These are phyloP conservation scores for Xenops minutus DNA, from an alignment of 2,797 vertebrate genomes.

Conservation along the genomic window DNA sequence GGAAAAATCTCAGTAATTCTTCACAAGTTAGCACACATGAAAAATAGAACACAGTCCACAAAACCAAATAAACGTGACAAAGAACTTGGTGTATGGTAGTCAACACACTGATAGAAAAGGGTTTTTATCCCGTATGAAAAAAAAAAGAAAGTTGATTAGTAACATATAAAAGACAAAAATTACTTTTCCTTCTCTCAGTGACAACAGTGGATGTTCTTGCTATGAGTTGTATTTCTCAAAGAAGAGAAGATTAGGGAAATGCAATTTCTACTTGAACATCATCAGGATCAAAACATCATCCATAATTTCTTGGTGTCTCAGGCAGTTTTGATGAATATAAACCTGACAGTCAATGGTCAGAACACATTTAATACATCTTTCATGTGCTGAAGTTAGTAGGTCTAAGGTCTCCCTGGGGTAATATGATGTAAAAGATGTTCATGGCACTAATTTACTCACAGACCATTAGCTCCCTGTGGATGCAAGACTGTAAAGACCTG, in stretches of 20 bases:
- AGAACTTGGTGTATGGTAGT: not conserved
- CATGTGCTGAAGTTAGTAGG: constrained; percentile 7
- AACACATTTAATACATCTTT: constrained; percentile 54
- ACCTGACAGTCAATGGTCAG: constrained; percentile 61
- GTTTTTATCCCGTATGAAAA: not conserved
- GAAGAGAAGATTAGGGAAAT: not conserved
- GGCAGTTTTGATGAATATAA: constrained; percentile 37
- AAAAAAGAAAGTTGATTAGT: not conserved
- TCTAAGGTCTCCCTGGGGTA: constrained; percentile 37
- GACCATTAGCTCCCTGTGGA: constrained; percentile 44
- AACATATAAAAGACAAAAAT: not conserved
- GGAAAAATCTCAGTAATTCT: constrained; percentile 10
- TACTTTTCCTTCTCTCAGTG: not conserved
- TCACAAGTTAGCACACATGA: not conserved
- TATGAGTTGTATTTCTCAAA: not conserved
- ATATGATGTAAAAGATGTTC: constrained; percentile 47
- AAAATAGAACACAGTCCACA: not conserved
- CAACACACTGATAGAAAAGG: not conserved
- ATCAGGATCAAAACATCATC: not conserved
- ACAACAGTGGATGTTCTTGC: not conserved
- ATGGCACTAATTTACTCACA: constrained; percentile 57
- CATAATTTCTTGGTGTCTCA: constrained; percentile 9
- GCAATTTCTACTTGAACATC: not conserved
- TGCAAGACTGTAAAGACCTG: constrained; percentile 22
- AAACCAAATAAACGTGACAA: not conserved